phyloP scores from a whole-genome alignment of 2,888 invertebrate species.

The Dryobota labecula region DNA sequence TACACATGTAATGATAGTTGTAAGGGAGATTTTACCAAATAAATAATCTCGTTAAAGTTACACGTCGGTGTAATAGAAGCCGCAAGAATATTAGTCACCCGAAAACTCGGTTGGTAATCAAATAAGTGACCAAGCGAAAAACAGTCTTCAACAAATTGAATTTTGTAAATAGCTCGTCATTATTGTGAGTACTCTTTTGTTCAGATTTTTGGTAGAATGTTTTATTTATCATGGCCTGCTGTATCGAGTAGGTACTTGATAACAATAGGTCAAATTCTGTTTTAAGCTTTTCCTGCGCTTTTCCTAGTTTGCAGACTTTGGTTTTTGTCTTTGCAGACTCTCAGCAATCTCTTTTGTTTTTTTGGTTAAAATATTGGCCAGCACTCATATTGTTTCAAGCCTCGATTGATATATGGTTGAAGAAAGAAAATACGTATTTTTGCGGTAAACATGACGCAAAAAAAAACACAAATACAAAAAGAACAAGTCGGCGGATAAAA shows the following conservation, averaged over 20 bases:
- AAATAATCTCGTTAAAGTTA: no score
- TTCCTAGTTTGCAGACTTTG: not conserved
- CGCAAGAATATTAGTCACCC: constrained; percentile 18
- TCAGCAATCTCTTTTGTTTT: not conserved
- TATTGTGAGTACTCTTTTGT: constrained; percentile 18
- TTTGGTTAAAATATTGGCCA: not conserved
- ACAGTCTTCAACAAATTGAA: constrained; percentile 47
- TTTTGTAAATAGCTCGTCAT: constrained; percentile 32
- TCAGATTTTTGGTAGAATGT: not conserved
- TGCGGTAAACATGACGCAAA: no score
- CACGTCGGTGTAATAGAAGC: constrained; percentile 24
- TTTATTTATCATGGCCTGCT: not conserved
- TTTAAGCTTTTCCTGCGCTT: not conserved
- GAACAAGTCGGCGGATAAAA: no score
- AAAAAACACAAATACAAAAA: no score
- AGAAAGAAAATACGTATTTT: no score
- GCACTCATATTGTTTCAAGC: not conserved
- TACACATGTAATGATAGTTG: no score
- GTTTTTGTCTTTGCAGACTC: no score
- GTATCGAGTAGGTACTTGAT: not conserved
- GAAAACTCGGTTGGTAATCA: constrained; percentile 44
- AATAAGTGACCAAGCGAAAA: constrained; percentile 46
- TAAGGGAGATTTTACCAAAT: no score
- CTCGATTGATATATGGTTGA: no score
- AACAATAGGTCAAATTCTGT: not conserved